Base-by-base conservation (phyloP, 2,888 invertebrate species). In the Serripes groenlandicus region DNA sequence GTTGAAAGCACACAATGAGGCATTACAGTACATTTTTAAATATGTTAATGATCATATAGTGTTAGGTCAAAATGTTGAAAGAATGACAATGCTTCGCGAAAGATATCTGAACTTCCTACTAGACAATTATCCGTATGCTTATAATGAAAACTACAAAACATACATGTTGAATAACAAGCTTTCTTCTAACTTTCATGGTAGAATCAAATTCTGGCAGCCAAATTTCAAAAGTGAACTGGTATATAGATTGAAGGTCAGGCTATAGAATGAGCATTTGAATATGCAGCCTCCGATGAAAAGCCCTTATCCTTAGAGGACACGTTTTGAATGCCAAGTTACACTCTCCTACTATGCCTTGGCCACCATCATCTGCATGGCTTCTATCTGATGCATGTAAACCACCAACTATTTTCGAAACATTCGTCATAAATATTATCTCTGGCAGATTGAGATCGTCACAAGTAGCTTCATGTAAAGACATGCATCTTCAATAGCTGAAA, bases 91-190 rank as follows among this genome's bases (percentile, higher is more conserved):
- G 80, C 56, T 83, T 23, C 15, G 52, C 21, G 83, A 83, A 26
- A 34, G 60, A 26, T 75, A 75, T 42, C 23, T 78, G 15, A 15
- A 0, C 15, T 76, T 52, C 26, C 15, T 78, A 23, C n/a, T 62
- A 28, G 64, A 79, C 35, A 69, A 82, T 18, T 49, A 37, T 58
- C 78, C 80, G 28, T 0, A n/a, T 5, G 34, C 37, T 15, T 83
- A 85, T 52, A 85, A 85, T 49, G 60, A 68, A 62, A 75, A 52
- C 21, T 81, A 85, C 69, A 87, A 81, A 78, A 83, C 85, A n/a
- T 62, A 70, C 9, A 80, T 81, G 74, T 56, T 87, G 5, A 76
- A 87, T 69, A 64, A 78, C 32, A 75, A 78, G 60, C 23, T 78
- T 21, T n/a, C 49, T 4, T 74, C 73, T 42, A 49, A 77, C 58